Evolutionary conservation across 2,113 vertebrate species (phyloP), one percentile per base, ranked within the genome.

Genomic region (Orthonyx spaldingii): DNA sequence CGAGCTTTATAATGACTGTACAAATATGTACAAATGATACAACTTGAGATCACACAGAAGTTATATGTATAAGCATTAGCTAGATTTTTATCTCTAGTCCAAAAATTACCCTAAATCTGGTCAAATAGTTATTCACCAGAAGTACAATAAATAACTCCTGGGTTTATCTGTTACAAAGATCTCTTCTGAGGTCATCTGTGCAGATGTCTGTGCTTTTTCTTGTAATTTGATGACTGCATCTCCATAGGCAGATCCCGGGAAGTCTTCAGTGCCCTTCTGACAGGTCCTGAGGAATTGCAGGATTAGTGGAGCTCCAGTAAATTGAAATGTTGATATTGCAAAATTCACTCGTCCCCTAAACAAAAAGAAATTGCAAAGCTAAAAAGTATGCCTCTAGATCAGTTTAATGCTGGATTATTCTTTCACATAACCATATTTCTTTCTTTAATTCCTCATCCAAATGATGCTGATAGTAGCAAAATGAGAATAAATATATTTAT

Each of bases 121-220:
- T 94, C 79, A 94, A 94, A 92, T 26, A 71, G 56, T 92, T 96
- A 87, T 65, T 94, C 10, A 3, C n/a, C 69, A 93, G 86, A 92
- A 90, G 88, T 81, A 82, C 84, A 86, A 94, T 95, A 96, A 94
- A 93, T 97, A 97, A 94, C 53, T 92, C 27, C 66, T n/a, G 42
- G 55, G 70, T 89, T 91, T 96, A 96, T 95, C 95, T 91, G 65
- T 77, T 94, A 22, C 53, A 83, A 13, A 63, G 87, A 97, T 96
- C 94, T 95, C 39, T 77, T 94, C 81, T 80, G 93, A 94, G 91
- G 91, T 94, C 89, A 91, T 77, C 96, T 80, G 91, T 76, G 39
- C 89, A 93, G 80, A 93, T 90, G 84, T 90, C 92, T 91, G 81
- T 35, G 46, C 55, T 94, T 95, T 95, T 83, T 92, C 94, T 74